Evolutionary conservation across 2,888 invertebrate genomes (phyloP).

Genomic region (Heteropelma amictum): DNA sequence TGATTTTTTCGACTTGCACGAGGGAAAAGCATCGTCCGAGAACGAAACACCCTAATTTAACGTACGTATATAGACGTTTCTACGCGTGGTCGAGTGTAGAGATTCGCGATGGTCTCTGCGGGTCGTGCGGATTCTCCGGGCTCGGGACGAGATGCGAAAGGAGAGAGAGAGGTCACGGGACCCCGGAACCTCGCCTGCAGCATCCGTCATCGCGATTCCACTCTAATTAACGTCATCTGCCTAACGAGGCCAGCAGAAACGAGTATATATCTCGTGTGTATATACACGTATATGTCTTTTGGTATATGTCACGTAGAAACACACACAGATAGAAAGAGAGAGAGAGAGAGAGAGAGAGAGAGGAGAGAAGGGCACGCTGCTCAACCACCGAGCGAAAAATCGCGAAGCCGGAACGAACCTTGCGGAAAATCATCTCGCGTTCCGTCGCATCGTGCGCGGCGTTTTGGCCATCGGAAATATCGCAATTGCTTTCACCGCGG

Average conservation of each 20-base stretch:
- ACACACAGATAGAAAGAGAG: no score
- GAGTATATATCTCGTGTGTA: not conserved
- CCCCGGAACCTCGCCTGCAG: constrained; percentile 42
- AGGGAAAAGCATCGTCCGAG: no score
- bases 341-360: no score
- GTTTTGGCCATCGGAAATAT: no score
- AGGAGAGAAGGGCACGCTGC: not conserved
- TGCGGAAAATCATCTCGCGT: constrained; percentile 29
- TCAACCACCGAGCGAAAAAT: constrained; percentile 26
- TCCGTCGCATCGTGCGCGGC: not conserved
- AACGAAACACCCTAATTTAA: no score
- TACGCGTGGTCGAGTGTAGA: no score
- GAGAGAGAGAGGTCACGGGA: constrained; percentile 53
- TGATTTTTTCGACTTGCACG: no score
- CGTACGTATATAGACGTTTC: no score
- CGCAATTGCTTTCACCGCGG: no score
- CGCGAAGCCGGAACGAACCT: constrained; percentile 12
- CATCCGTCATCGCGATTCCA: constrained; percentile 55
- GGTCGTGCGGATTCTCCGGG: constrained; percentile 16
- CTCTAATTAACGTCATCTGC: constrained; percentile 55
- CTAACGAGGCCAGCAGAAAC: constrained; percentile 47
- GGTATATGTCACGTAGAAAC: no score
- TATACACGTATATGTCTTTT: not conserved
- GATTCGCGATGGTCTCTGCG: not conserved
- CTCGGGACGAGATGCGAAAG: constrained; percentile 45